Conservation (phyloP, 2,888 invertebrate genomes). For the Noctua janthe region DNA sequence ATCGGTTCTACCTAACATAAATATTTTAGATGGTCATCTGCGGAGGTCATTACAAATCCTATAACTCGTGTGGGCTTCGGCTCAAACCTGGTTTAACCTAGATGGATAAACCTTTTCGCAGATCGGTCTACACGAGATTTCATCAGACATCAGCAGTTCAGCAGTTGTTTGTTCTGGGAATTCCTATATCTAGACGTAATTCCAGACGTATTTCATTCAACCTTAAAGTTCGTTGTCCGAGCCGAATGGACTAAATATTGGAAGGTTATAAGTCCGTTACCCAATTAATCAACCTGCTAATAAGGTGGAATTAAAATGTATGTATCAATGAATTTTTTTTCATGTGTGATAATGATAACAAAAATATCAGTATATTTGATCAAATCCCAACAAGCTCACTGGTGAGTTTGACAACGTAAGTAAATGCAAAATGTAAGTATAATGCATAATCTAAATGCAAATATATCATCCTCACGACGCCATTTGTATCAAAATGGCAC, state of each 20-base stretch:
- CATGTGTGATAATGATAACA: constrained; percentile 6
- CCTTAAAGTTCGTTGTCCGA: background rate
- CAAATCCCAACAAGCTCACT: constrained; percentile 1
- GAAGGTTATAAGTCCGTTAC: constrained; percentile 19
- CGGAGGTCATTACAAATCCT: background rate
- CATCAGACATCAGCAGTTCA: background rate
- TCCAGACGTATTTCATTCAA: background rate
- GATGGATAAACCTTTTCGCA: background rate
- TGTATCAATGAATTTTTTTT: background rate
- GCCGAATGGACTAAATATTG: background rate
- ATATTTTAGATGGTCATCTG: background rate
- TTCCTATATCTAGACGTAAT: background rate
- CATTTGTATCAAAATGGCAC: background rate
- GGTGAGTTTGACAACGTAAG: background rate
- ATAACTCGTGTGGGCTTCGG: background rate
- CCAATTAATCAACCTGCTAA: constrained; percentile 17
- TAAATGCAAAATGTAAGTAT: no score
- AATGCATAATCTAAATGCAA: background rate
- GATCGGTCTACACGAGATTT: background rate
- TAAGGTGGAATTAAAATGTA: constrained; percentile 9
- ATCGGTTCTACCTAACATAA: background rate
- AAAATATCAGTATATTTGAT: constrained; percentile 7
- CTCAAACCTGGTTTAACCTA: background rate
- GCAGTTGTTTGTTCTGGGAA: background rate
- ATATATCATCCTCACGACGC: no score